Conservation (phyloP, 2,888 invertebrate species). For the Axea sp. region DNA sequence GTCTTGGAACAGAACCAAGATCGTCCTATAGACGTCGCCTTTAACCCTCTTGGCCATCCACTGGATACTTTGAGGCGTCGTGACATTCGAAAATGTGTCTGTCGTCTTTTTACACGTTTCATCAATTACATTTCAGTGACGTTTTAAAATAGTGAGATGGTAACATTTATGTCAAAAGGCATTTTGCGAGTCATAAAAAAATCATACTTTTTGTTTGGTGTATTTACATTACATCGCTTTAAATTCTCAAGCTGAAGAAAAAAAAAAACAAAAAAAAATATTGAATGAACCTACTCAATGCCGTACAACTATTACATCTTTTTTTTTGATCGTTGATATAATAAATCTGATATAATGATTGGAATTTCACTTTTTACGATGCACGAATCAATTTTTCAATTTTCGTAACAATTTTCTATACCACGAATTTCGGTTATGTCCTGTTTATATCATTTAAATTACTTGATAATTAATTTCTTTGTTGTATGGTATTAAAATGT, state of each 20-base stretch:
- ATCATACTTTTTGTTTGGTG: conserved; percentile 17
- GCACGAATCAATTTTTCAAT: neutral
- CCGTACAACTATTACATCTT: neutral
- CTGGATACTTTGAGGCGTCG: conserved; percentile 52
- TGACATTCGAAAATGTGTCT: conserved; percentile 54
- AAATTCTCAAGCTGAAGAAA: conserved; percentile 5
- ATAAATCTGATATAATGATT: conserved; percentile 1
- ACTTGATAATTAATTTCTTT: conserved; percentile 22
- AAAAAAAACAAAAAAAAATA: too few species aligned
- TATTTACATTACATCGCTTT: conserved; percentile 5
- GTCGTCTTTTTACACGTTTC: conserved; percentile 52
- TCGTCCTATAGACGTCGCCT: conserved; percentile 52
- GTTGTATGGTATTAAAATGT: conserved; percentile 15
- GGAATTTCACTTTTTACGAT: conserved; percentile 2
- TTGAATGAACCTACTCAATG: neutral
- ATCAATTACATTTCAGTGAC: conserved; percentile 48
- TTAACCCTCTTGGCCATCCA: conserved; percentile 48
- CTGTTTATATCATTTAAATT: conserved; percentile 5
- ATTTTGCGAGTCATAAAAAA: conserved; percentile 34
- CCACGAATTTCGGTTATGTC: neutral
- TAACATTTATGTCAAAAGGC: conserved; percentile 38
- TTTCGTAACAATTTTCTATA: neutral
- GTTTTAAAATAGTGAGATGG: conserved; percentile 45
- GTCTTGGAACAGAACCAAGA: conserved; percentile 54
- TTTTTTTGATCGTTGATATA: neutral